Conservation (phyloP, 2,797 vertebrate genomes). For the Bucorvus abyssinicus region DNA sequence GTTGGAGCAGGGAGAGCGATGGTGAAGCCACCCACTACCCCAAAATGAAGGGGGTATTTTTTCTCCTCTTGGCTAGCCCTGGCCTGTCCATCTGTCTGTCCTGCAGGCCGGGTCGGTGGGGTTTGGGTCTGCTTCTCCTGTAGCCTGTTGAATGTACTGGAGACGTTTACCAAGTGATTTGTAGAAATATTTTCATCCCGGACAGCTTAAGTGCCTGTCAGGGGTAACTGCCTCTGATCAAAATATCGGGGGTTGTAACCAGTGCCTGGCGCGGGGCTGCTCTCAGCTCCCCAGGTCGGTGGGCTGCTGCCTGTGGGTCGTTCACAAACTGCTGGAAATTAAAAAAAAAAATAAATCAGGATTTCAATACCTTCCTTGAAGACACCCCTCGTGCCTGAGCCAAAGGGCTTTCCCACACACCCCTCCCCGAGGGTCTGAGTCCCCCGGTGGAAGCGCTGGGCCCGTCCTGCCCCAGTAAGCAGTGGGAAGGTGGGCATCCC, state of each 20-base stretch:
- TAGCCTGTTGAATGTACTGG: background rate
- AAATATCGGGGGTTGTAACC: background rate
- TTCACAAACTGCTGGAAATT: background rate
- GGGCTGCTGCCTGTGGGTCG: background rate
- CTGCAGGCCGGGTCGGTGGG: background rate
- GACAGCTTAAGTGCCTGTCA: background rate
- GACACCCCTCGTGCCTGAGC: accelerated
- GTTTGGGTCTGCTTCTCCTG: background rate
- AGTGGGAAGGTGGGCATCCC: accelerated
- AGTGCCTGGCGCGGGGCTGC: background rate
- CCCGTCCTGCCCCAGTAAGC: background rate
- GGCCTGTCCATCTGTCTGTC: background rate
- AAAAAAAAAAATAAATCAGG: no score
- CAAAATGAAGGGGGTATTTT: background rate
- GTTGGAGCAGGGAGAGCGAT: background rate
- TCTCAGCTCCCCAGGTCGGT: accelerated
- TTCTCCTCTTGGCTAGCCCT: background rate
- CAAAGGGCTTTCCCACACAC: background rate
- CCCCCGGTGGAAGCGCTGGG: background rate
- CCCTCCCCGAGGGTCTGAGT: accelerated
- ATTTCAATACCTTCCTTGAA: background rate
- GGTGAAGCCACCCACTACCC: background rate
- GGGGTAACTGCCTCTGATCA: background rate
- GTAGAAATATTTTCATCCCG: background rate
- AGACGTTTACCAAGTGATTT: background rate